Base-by-base conservation (phyloP, 2,888 invertebrate genomes). In the Penaeus monodon region DNA sequence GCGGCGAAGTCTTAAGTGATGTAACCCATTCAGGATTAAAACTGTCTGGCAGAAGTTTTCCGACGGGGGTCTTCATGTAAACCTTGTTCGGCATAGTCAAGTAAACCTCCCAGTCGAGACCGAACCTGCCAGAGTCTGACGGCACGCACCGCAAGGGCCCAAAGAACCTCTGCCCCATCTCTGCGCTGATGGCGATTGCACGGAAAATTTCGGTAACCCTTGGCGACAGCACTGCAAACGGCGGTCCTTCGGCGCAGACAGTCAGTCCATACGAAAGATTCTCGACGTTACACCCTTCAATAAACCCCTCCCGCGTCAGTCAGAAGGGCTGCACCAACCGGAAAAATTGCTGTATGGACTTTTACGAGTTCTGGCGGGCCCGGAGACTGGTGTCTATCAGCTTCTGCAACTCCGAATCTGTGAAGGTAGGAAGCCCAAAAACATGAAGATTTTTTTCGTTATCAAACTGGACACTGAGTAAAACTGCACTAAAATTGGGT, bases 201-300 rank as follows among this genome's bases (percentile, higher is more conserved):
- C 65, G 38, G 85, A 97, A n/a, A 96, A 88, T 95, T 94, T 4
- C 92, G 93, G 90, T 95, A 94, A 0, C 98, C 98, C 90, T 96
- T 95, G 84, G 96, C 95, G 0, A 99, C 95, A 0, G 98, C 98
- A 91, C 96, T 96, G 0, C 94, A 94, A 1, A 97, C 93, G 0
- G 98, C 98, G 0, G 95, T 94, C 76, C 97, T 92, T 99, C 99
- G 0, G 99, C 99, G 93, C 99, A 99, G 77, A 96, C 94, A 0
- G 95, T 93, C 0, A 96, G 95, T 0, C 96, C 94, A 91, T 95
- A 96, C 0, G 97, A 95, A 0, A 95, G 94, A 92, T 97, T 99
- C 93, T 99, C 99, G 29, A 99, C 95, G 92, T 99, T 99, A 92
- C 97, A 97, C 2, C 98, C 98, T 20, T 94, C 94, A 49, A 95